A percentile compares a stretch with the other conserved stretches of the same genome.
These are phyloP conservation scores for Onychostoma macrolepis DNA, from an alignment of 2,113 vertebrate species.

Conservation along the genomic window DNA sequence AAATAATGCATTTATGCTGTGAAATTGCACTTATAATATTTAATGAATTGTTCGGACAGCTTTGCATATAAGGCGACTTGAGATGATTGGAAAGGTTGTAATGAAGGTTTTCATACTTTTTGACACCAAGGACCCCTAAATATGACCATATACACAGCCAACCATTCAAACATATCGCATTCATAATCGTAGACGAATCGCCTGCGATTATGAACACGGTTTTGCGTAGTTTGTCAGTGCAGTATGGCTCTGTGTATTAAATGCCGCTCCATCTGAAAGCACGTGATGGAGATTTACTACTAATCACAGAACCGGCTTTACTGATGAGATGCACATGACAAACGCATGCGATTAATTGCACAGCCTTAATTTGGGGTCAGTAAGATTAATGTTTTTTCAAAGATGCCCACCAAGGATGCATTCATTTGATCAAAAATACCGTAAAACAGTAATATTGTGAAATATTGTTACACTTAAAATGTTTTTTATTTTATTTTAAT, in stretches of 20 bases:
- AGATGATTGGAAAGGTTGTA: conserved; percentile 53
- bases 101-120: neutral
- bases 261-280: too few relatives aligned
- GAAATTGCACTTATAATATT: conserved; percentile 64
- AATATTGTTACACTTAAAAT: neutral
- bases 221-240: too few relatives aligned
- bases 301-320: too few relatives aligned
- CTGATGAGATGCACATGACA: too few relatives aligned
- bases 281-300: too few relatives aligned
- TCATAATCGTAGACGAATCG: too few relatives aligned
- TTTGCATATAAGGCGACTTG: conserved; percentile 56
- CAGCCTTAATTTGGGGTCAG: too few relatives aligned
- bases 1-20: conserved; percentile 69
- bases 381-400: neutral
- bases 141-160: neutral
- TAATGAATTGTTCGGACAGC: conserved; percentile 62
- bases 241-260: too few relatives aligned
- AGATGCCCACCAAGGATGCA: neutral
- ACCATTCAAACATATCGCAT: neutral
- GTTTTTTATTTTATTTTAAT: neutral
- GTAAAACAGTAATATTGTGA: neutral
- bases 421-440: too few relatives aligned
- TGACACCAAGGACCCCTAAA: neutral
- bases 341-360: too few relatives aligned
- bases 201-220: too few relatives aligned